Evolutionary conservation across 2,113 vertebrate species (phyloP).

Genomic region (Mormoops blainvillei): DNA sequence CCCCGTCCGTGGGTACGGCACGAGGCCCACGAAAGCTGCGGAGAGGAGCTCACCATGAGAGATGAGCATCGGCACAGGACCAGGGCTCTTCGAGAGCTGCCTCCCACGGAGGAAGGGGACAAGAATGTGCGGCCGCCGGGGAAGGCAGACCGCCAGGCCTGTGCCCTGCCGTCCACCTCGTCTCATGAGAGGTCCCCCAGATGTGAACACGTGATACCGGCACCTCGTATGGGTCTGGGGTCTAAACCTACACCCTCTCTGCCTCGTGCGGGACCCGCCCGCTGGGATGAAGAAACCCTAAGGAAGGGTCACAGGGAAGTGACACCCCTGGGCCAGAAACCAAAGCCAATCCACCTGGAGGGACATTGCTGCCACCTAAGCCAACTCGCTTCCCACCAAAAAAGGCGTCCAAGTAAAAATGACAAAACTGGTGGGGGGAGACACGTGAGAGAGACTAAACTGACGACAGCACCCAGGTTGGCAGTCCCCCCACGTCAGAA

Average conservation of each 20-base stretch:
- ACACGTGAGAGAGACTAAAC: rapidly evolving
- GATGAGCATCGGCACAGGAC: background rate
- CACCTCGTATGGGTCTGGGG: too few relatives aligned
- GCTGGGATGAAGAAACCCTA: too few relatives aligned
- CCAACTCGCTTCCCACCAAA: rapidly evolving
- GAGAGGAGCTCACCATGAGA: background rate
- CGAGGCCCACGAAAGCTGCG: rapidly evolving
- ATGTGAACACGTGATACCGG: rapidly evolving
- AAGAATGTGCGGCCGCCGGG: background rate
- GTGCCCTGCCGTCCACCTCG: background rate
- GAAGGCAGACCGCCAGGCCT: background rate
- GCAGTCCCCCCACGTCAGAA: rapidly evolving
- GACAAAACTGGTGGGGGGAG: rapidly evolving
- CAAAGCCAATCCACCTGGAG: background rate
- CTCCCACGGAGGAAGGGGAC: rapidly evolving
- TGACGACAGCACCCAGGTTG: rapidly evolving
- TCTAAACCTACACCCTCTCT: background rate
- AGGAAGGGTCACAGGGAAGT: too few relatives aligned
- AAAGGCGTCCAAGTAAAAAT: rapidly evolving
- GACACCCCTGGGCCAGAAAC: background rate
- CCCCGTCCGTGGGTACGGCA: rapidly evolving
- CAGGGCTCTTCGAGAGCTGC: background rate
- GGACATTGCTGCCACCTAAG: rapidly evolving
- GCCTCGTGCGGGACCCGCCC: rapidly evolving
- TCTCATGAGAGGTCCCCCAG: background rate